Evolutionary conservation across 2,113 vertebrate genomes (phyloP), one percentile per base, ranked within the genome.

Genomic region (Scomber japonicus): DNA sequence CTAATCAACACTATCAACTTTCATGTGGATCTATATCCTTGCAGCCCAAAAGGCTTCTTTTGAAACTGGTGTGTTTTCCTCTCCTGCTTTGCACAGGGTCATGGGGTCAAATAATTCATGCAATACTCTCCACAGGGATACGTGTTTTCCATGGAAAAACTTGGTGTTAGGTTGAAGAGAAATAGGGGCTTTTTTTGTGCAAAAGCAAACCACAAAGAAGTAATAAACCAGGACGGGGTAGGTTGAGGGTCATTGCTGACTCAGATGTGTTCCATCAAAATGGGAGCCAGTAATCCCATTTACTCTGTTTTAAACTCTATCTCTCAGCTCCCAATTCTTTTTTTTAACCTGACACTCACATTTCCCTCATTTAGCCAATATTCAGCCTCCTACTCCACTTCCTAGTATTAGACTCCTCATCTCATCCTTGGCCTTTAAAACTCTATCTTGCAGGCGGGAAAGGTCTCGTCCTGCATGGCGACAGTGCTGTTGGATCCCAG

Each of bases 401-500:
- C 31, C 31, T 35, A 35, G 31, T 8, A 27, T 15, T 27, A 6
- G 27, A 16, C 1, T 57, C 27, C 14, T 60, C 15, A 17, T 35
- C 21, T 49, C n/a, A n/a, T n/a, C 19, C 8, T 14, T 5, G 5
- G 3, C 16, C 10, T 55, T 68, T 50, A 71, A 92, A 98, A 98
- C 91, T 98, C 97, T 75, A 98, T 96, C 93, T 98, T 99, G 95
- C 97, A 99, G 65, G 97, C 97, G 0, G 97, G 97, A 88, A 98
- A 98, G 53, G 97, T 97, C 83, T 98, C 97, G 0, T 97, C 97
- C 91, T 98, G 97, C 96, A 98, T 99, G 75, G 96, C 97, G 46
- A 99, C 97, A 0, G 97, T 97, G 94, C 97, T 98, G 95, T 96
- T 97, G 75, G 96, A 97, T 69, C 97, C 97, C 86, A 98, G 93